Evolutionary conservation across 2,797 vertebrate genomes (phyloP), one percentile per base, ranked within the genome.

Genomic region (Hypotaenidia okinawae): DNA sequence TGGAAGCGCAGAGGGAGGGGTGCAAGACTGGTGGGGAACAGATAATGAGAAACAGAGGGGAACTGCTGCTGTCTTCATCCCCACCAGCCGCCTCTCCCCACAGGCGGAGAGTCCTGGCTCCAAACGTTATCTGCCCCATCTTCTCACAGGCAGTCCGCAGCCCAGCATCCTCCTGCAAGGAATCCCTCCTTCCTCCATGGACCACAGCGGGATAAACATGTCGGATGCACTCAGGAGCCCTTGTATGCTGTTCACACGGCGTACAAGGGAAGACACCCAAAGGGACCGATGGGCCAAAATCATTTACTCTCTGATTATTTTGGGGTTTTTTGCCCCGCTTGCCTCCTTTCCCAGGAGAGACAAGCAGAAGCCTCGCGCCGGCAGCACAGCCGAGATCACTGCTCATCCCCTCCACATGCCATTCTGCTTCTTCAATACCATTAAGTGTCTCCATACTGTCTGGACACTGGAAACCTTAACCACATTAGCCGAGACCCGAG

Each of bases 401-500:
- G 67, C 69, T 76, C 2, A 0, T 78, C 85, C 90, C 75, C 55
- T 83, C 82, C 11, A 7, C 73, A 41, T 66, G 83, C 87, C 81
- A 22, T 80, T 80, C 93, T 63, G 93, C 67, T 89, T 82, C 95
- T 93, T 94, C 96, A 96, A 95, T 94, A 96, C 91, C 95, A 96
- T 96, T 95, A 96, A 96, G 91, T 94, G 96, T 95, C 96, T 96
- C 96, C 96, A 93, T 58, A 17, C 95, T 96, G 96, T 96, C 95
- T 96, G 95, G 96, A 94, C 94, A 87, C 81, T 96, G 87, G 89
- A 89, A 96, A 92, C 84, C 88, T 41, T 96, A 95, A 96, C 82
- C 7, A 59, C 93, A 96, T 95, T 96, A 96, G 72, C 84, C 9
- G 73, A 91, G 94, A 91, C 95, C 91, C 59, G 4, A 94, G 80